Conservation (phyloP, 2,888 invertebrate genomes). For the Caenorhabditis parvicauda region DNA sequence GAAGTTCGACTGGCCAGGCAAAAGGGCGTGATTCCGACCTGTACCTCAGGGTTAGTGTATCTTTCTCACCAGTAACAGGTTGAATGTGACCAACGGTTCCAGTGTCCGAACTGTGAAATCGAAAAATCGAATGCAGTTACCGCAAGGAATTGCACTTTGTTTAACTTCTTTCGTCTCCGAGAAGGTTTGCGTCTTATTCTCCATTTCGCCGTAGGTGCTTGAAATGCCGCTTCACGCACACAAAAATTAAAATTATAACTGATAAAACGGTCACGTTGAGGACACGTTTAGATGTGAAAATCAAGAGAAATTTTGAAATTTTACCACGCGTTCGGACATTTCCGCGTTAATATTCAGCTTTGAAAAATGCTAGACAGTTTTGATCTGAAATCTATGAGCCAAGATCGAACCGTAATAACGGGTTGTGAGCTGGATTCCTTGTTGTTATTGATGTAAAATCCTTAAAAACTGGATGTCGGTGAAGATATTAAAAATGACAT, state of each 20-base stretch:
- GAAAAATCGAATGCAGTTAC: too few species aligned
- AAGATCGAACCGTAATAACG: not conserved
- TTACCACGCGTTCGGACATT: too few species aligned
- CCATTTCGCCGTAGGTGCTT: too few species aligned
- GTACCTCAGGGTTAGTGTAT: slow-evolving; percentile 55
- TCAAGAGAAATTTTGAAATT: too few species aligned
- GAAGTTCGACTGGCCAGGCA: slow-evolving; percentile 82
- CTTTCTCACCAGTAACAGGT: not conserved
- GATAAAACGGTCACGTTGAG: too few species aligned
- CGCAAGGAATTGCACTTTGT: not conserved
- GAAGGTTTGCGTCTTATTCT: not conserved
- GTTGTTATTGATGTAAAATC: not conserved
- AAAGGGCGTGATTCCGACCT: slow-evolving; percentile 63
- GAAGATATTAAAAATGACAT: not conserved
- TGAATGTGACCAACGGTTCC: too few species aligned
- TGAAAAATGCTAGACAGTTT: too few species aligned
- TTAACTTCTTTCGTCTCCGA: not conserved
- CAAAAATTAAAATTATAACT: too few species aligned
- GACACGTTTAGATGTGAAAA: too few species aligned
- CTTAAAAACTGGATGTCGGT: not conserved
- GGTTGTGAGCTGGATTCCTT: not conserved
- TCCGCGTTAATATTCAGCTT: too few species aligned
- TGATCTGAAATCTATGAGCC: not conserved
- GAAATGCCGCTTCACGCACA: too few species aligned
- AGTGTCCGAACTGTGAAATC: too few species aligned